Conservation (phyloP, 2,113 vertebrate species). For the Sisor rabdophorus region DNA sequence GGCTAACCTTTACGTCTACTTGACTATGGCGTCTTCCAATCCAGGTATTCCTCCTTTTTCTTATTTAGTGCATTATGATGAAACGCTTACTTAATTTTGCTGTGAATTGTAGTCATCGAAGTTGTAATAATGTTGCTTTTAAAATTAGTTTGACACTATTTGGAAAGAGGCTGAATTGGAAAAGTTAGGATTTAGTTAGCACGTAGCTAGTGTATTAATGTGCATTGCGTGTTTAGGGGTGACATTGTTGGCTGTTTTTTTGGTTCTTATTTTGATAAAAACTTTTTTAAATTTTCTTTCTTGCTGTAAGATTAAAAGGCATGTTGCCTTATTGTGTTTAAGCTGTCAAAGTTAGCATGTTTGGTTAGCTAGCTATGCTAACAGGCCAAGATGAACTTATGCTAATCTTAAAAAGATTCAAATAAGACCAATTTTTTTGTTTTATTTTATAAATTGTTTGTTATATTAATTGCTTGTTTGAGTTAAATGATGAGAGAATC, state of each 20-base stretch:
- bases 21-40: constrained; percentile 43
- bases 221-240: too few relatives aligned
- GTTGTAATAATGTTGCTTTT: not conserved
- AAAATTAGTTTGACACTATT: too few relatives aligned
- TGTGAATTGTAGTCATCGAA: too few relatives aligned
- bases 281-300: not conserved
- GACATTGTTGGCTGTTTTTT: not conserved
- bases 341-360: not conserved
- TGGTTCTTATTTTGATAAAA: not conserved
- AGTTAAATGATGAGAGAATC: fast-evolving
- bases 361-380: not conserved
- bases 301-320: not conserved
- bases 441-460: too few relatives aligned
- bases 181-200: not conserved
- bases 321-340: not conserved
- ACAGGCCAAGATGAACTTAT: not conserved
- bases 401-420: not conserved
- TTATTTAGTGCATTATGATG: not conserved
- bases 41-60: constrained; percentile 22
- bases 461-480: too few relatives aligned
- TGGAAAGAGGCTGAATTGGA: not conserved
- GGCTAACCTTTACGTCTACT: constrained; percentile 23
- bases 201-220: not conserved
- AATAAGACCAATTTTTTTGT: not conserved
- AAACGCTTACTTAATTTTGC: not conserved